These are phyloP conservation scores for Tetragonisca angustula DNA, from an alignment of 2,888 invertebrate species.

Conservation along the genomic window DNA sequence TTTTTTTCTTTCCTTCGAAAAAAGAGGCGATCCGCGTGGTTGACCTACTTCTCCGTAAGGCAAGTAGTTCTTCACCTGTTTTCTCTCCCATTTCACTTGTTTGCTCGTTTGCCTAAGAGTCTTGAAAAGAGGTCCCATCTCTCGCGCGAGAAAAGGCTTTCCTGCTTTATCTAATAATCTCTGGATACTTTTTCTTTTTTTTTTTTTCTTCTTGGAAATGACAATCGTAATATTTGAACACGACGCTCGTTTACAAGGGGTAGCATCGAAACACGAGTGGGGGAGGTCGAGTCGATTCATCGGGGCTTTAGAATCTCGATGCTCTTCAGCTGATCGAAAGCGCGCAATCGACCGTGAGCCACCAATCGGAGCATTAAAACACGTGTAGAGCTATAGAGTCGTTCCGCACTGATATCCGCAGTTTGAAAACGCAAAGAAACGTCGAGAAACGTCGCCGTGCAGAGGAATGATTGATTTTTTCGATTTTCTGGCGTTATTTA, in stretches of 20 bases:
- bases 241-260: not conserved
- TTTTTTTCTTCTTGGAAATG: not conserved
- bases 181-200: not conserved
- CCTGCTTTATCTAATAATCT: not conserved
- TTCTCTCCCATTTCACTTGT: not conserved
- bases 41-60: slow-evolving; percentile 1
- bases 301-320: slow-evolving; percentile 8
- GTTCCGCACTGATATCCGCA: not conserved
- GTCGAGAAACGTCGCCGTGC: not conserved
- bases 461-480: too few relatives aligned
- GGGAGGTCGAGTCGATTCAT: not conserved
- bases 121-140: not conserved
- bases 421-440: not conserved
- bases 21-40: not conserved
- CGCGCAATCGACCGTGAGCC: slow-evolving; percentile 10
- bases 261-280: not conserved
- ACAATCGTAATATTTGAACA: not conserved
- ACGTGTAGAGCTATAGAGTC: not conserved
- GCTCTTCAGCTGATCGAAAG: slow-evolving; percentile 17
- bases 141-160: not conserved
- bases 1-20: not conserved
- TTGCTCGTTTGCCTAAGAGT: not conserved
- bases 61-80: not conserved
- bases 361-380: not conserved
- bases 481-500: too few relatives aligned